Evolutionary conservation across 2,888 invertebrate species (phyloP), one percentile per base, ranked within the genome.

Genomic region (Eilema depressum): DNA sequence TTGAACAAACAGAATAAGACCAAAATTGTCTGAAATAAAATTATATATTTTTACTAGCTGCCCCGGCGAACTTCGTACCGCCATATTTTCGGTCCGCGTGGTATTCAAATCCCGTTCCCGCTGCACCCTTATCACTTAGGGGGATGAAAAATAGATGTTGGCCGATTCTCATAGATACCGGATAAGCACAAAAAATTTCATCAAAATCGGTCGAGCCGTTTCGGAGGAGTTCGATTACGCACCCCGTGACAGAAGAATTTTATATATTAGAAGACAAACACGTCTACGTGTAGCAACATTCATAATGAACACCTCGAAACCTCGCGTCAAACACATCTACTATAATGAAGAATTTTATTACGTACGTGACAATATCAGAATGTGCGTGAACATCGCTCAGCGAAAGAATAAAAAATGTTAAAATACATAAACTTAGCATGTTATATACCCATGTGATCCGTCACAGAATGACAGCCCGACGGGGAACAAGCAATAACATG

Each of bases 401-500:
- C 33, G 30, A 68, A 69, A 69, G 74, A 73, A 64, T 12, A 68
- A 69, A 72, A 75, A 76, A 76, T 20, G 72, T 72, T 67, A 70
- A 78, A 80, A 77, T 74, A 64, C 41, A 63, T 70, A 74, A 83
- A 84, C 79, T 80, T 76, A 76, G 80, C 74, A 70, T 75, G 81
- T 76, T 80, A 78, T 60, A 69, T 74, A 78, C 80, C 75, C 53
- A 80, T 81, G 81, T 83, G 86, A 88, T 88, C 86, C 85, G 84
- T 89, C 88, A 85, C 81, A 78, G 76, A 83, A 83, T 85, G 87
- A 88, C 87, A 85, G 83, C 81, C 77, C 81, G 85, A 84, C 84
- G 71, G 82, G 77, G 73, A 82, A 87, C 86, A 86, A 77, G 88
- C 88, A 87, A 88, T 89, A 88, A 88, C 89, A 86, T 82, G 78